Evolutionary conservation across 1,140 invertebrate species (phyloP).

Genomic region (Theocolax elegans): DNA sequence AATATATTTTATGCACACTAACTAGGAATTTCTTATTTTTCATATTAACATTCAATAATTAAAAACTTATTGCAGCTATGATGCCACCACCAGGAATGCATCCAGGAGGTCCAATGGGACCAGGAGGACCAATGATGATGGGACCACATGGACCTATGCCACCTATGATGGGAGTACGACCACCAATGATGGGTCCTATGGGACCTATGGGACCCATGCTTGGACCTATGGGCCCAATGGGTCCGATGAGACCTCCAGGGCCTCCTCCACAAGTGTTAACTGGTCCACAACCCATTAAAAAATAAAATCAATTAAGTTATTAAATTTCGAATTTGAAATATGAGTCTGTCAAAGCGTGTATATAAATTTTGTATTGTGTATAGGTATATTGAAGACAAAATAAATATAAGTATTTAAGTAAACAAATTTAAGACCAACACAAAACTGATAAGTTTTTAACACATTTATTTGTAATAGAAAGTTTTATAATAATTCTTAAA

Average conservation of each 20-base stretch:
- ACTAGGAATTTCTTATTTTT: too few relatives aligned
- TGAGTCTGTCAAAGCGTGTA: conserved; percentile 37
- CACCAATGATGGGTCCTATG: conserved; percentile 80
- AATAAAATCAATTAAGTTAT: conserved; percentile 63
- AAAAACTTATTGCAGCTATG: conserved; percentile 69
- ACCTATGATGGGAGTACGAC: conserved; percentile 85
- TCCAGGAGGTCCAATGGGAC: conserved; percentile 69
- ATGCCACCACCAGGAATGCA: conserved; percentile 74
- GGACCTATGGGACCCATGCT: conserved; percentile 80
- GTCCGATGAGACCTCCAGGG: conserved; percentile 70
- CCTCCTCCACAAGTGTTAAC: conserved; percentile 58
- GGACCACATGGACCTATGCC: conserved; percentile 81
- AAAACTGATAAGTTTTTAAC: too few relatives aligned
- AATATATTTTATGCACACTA: background rate
- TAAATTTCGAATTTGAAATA: too few relatives aligned
- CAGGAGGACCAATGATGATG: conserved; percentile 79
- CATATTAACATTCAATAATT: too few relatives aligned
- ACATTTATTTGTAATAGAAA: conserved; percentile 19
- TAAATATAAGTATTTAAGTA: too few relatives aligned
- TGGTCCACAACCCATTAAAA: conserved; percentile 68
- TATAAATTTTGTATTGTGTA: conserved; percentile 30
- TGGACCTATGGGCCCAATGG: conserved; percentile 72
- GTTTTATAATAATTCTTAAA: conserved; percentile 25
- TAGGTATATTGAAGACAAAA: background rate
- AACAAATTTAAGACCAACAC: too few relatives aligned